Percentiles rank a stretch among this genome's conserved stretches.
phyloP scores from a whole-genome alignment of 2,797 vertebrate genomes.

The Pseudochaenichthys georgianus region DNA sequence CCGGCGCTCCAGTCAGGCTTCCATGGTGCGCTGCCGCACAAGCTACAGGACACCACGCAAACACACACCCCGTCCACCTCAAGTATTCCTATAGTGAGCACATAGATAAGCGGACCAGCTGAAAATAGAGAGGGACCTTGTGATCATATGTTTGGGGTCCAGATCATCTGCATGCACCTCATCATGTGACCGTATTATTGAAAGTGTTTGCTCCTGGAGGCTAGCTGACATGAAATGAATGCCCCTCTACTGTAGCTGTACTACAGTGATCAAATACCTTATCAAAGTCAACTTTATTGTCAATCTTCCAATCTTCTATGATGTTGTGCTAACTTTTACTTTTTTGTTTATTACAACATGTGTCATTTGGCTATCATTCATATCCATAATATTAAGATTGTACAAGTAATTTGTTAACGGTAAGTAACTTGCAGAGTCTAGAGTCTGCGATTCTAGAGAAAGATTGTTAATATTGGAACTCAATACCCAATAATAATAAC shows the following conservation, averaged over 20 bases:
- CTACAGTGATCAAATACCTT: not conserved
- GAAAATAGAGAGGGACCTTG: slow-evolving; percentile 61
- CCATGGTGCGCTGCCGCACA: slow-evolving; percentile 25
- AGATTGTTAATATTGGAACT: too few relatives aligned
- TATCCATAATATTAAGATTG: too few relatives aligned
- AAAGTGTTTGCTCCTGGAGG: slow-evolving; percentile 34
- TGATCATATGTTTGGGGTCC: slow-evolving; percentile 46
- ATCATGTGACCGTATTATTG: slow-evolving; percentile 45
- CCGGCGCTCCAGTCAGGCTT: slow-evolving; percentile 37
- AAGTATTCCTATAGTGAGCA: slow-evolving; percentile 39
- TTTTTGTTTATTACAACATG: not conserved
- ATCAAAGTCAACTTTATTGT: too few relatives aligned
- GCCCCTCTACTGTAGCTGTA: not conserved
- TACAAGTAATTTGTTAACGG: too few relatives aligned
- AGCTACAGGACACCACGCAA: slow-evolving; percentile 30
- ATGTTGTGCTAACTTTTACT: not conserved
- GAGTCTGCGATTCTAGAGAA: too few relatives aligned
- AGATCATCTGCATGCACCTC: slow-evolving; percentile 35
- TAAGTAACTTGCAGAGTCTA: too few relatives aligned
- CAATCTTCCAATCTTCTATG: not conserved
- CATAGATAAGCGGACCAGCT: slow-evolving; percentile 27
- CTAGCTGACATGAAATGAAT: slow-evolving; percentile 18
- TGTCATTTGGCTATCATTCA: too few relatives aligned
- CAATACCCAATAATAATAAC: too few relatives aligned
- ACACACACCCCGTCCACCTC: slow-evolving; percentile 20